Evolutionary conservation across 23 tunicate species (phyloP).

Genomic region (Styela plicata): DNA sequence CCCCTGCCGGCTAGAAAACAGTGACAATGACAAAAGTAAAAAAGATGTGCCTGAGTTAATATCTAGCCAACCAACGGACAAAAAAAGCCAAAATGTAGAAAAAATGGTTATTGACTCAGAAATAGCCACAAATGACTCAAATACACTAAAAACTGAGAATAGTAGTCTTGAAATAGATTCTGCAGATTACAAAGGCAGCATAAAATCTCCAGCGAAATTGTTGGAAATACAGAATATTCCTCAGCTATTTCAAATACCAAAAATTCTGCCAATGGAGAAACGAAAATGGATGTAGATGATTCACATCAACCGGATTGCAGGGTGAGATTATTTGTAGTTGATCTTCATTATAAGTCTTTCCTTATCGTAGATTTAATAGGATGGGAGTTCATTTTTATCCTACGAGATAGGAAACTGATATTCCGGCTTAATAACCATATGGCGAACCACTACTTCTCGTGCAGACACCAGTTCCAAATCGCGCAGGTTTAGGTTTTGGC

Average conservation of each 20-base stretch:
- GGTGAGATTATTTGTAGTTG: constrained; percentile 8
- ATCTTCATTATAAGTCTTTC: too few relatives aligned
- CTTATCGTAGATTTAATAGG: too few relatives aligned
- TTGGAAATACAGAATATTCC: not conserved
- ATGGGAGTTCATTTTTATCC: too few relatives aligned
- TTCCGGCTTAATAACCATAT: too few relatives aligned
- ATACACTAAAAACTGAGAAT: not conserved
- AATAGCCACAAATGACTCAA: not conserved
- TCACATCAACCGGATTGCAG: constrained; percentile 18
- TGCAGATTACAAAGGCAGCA: too few relatives aligned
- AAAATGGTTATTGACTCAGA: not conserved
- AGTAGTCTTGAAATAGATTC: too few relatives aligned
- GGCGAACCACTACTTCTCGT: too few relatives aligned
- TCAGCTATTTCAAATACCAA: not conserved
- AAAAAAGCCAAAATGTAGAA: not conserved
- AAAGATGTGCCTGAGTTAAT: not conserved
- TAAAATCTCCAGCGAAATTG: not conserved
- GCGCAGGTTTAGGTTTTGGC: too few relatives aligned
- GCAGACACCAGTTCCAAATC: too few relatives aligned
- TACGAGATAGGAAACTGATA: too few relatives aligned
- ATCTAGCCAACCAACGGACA: not conserved
- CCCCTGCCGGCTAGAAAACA: constrained; percentile 25
- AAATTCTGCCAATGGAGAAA: not conserved
- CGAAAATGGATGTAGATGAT: not conserved
- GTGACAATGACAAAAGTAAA: not conserved